Evolutionary conservation across 2,888 invertebrate genomes (phyloP).

Genomic region (Steinernema carpocapsae): DNA sequence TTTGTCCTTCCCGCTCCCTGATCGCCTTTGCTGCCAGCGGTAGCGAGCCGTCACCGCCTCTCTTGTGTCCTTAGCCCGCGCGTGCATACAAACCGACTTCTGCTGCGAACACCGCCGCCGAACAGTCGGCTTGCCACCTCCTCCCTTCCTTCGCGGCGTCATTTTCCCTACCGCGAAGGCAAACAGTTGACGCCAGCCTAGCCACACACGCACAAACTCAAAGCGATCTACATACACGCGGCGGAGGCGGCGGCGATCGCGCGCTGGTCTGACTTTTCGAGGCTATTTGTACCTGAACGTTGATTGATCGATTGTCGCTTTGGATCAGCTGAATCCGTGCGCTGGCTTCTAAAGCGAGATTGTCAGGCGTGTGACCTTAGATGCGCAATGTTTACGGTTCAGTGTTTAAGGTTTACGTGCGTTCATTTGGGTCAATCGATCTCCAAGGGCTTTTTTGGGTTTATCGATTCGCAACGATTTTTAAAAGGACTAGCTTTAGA

Average conservation of each 20-base stretch:
- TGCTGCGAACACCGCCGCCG: not conserved
- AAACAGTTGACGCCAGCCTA: not conserved
- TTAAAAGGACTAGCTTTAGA: too few relatives aligned
- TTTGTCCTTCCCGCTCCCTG: too few relatives aligned
- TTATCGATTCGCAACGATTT: too few relatives aligned
- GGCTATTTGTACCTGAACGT: not conserved
- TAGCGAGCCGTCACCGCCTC: not conserved
- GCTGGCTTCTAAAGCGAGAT: too few relatives aligned
- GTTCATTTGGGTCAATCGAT: not conserved
- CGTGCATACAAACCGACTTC: not conserved
- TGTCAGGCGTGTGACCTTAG: not conserved
- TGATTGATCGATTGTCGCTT: conserved; percentile 11
- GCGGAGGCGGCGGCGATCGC: not conserved
- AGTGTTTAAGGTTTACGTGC: not conserved
- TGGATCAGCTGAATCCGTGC: not conserved
- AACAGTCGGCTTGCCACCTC: too few relatives aligned
- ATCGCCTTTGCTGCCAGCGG: not conserved
- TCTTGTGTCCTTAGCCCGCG: not conserved
- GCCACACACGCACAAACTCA: not conserved
- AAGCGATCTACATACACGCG: not conserved
- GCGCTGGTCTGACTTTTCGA: not conserved
- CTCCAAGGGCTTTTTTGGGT: not conserved
- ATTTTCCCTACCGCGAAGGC: too few relatives aligned
- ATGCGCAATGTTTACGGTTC: not conserved
- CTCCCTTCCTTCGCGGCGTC: too few relatives aligned